phyloP scores from a whole-genome alignment of 2,797 vertebrate species.

The Smutsia gigantea region DNA sequence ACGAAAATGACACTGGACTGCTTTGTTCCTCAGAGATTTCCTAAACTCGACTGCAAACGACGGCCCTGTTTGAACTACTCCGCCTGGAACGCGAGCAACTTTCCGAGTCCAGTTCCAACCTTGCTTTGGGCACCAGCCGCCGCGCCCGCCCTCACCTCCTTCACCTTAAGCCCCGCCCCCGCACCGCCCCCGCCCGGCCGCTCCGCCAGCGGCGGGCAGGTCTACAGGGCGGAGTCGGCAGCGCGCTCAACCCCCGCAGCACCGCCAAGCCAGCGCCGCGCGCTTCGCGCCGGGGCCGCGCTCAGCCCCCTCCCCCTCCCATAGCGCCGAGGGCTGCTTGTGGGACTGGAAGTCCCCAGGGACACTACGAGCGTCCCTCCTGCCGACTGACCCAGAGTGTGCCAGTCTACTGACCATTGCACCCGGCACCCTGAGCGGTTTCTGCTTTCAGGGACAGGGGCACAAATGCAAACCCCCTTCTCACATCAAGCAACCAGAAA shows the following conservation, averaged over 20 bases:
- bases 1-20: background rate
- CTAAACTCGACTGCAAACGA: background rate
- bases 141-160: background rate
- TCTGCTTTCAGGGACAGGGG: background rate
- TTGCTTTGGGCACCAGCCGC: background rate
- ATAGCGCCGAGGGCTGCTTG: background rate
- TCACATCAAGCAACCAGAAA: background rate
- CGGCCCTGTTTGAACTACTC: background rate
- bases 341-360: accelerated
- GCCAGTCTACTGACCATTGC: background rate
- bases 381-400: background rate
- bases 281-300: background rate
- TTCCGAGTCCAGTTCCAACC: background rate
- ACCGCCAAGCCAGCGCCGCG: background rate
- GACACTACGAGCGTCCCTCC: background rate
- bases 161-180: background rate
- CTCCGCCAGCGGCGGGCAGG: background rate
- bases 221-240: background rate
- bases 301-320: background rate
- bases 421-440: background rate
- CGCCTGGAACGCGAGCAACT: background rate
- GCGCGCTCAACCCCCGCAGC: background rate
- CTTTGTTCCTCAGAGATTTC: background rate
- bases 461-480: background rate
- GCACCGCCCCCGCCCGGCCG: background rate